Evolutionary conservation across 2,797 vertebrate species (phyloP).

Genomic region (Astyanax mexicanus): DNA sequence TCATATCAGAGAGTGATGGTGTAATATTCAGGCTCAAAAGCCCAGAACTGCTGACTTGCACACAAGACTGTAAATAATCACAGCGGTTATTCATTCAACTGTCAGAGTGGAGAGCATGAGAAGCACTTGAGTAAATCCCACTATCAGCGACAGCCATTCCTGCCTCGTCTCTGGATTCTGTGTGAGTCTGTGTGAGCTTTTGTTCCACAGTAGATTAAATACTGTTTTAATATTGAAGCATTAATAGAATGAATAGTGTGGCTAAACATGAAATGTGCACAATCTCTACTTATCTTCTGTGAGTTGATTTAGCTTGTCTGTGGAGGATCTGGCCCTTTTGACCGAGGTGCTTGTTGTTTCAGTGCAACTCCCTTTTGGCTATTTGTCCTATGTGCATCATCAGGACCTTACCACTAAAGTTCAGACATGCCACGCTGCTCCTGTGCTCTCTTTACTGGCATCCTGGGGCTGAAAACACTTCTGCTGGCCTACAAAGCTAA

Average conservation of each 20-base stretch:
- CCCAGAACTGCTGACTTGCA: not conserved
- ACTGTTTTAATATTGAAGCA: not conserved
- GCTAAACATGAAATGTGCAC: not conserved
- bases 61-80: not conserved
- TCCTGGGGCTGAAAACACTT: too few species aligned
- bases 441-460: too few species aligned
- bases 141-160: not conserved
- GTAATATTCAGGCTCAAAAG: not conserved
- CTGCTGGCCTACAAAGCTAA: too few species aligned
- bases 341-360: too few species aligned
- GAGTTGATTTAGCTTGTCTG: too few species aligned
- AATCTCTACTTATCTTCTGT: too few species aligned
- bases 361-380: too few species aligned
- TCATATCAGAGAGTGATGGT: not conserved
- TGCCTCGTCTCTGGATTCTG: not conserved
- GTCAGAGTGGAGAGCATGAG: not conserved
- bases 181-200: not conserved
- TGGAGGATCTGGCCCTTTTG: too few species aligned
- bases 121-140: conserved; percentile 3
- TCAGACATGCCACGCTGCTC: too few species aligned
- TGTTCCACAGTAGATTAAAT: not conserved
- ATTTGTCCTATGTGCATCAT: too few species aligned
- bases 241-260: not conserved
- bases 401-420: too few species aligned
- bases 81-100: not conserved